These are phyloP conservation scores for Athene noctua DNA, from an alignment of 2,113 vertebrate species.

Conservation along the genomic window DNA sequence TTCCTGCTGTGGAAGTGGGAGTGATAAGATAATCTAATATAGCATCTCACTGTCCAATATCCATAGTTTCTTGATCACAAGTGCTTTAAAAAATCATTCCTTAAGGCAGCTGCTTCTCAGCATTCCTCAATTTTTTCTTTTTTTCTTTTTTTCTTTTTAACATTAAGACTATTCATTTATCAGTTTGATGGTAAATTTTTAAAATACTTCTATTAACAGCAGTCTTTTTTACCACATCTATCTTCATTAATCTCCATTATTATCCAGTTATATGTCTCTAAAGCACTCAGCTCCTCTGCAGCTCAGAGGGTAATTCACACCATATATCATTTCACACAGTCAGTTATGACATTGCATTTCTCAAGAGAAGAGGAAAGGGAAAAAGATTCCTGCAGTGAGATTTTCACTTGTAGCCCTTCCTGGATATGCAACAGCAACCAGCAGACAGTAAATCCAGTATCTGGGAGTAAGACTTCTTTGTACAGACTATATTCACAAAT, in stretches of 20 bases:
- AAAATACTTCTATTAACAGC: not conserved
- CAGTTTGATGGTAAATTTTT: not conserved
- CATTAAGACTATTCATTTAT: not conserved
- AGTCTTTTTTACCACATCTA: not conserved
- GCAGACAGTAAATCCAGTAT: not conserved
- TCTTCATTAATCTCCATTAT: slow-evolving; percentile 21
- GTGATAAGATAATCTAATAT: not conserved
- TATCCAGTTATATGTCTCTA: not conserved
- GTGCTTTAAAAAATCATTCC: not conserved
- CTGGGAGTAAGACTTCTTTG: not conserved
- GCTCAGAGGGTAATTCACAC: not conserved
- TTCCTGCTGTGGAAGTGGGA: not conserved
- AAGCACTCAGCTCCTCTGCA: not conserved
- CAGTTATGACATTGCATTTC: not conserved
- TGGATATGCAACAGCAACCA: not conserved
- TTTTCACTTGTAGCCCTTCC: not conserved
- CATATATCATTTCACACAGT: slow-evolving; percentile 20
- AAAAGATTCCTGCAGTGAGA: not conserved
- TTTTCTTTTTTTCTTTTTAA: not conserved
- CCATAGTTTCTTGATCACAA: not conserved
- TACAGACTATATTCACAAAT: not conserved
- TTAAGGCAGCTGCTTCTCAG: not conserved
- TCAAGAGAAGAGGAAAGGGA: not conserved
- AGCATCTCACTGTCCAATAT: not conserved
- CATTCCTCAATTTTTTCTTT: not conserved